Evolutionary conservation across 1,140 invertebrate genomes (phyloP), one percentile per base, ranked within the genome.

Genomic region (Tribolium madens): DNA sequence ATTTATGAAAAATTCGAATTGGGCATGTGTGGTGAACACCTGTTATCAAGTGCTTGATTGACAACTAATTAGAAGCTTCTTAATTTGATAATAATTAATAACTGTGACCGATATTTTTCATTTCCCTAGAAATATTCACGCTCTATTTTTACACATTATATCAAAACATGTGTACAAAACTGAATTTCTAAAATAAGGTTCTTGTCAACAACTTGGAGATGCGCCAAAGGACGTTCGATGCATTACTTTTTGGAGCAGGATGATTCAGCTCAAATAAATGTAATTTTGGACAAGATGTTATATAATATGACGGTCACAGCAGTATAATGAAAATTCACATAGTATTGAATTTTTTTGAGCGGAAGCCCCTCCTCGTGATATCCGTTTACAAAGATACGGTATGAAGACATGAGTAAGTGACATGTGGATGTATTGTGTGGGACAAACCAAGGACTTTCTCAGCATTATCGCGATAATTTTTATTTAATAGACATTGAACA

Each of bases 151-250:
- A 42, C 36, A 9, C 36, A n/a, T 42, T 42, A n/a, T 9, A 33
- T 26, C 57, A 64, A 33, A 31, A 33, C 12, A 33, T 33, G 14
- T 14, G 57, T 64, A 64, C 12, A 64, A 64, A 64, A 64, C 31
- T 3, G 57, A 13, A 64, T n/a, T 14, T 14, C 26, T 64, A 64
- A 64, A 64, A 64, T 33, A 64, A 64, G 57, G 12, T 33, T 42
- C 7, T 57, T 64, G 57, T 64, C 57, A 64, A 31, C 12, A 33
- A 12, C 12, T 64, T 64, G 57, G 57, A 33, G 7, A 1, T 2
- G 3, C n/a, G 57, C 57, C 57, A 64, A 33, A 64, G 57, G 57
- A 31, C 57, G 57, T 64, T 13, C 10, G 57, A 64, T 64, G 57
- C 57, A 64, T n/a, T 26, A 33, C 10, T 60, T 60, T 53, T 60